These are phyloP conservation scores for Echiichthys vipera DNA, from an alignment of 2,797 vertebrate species.

Conservation along the genomic window DNA sequence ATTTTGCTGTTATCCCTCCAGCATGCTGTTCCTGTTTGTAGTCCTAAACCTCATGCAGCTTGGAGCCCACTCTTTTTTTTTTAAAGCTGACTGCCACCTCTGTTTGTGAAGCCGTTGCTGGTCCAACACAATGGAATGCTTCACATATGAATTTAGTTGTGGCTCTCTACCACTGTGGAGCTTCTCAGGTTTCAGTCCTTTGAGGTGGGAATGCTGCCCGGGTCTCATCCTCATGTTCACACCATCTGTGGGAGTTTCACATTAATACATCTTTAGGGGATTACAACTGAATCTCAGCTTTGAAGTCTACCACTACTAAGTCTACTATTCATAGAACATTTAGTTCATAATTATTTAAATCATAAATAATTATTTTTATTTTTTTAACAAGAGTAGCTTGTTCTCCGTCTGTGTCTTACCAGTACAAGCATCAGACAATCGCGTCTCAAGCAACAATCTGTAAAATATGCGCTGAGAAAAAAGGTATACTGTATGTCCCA, in stretches of 20 bases:
- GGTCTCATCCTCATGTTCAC: constrained; percentile 33
- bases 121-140: constrained; percentile 42
- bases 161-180: constrained; percentile 13
- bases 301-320: constrained; percentile 32
- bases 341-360: no score
- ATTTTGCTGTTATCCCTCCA: constrained; percentile 27
- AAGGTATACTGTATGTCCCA: no score
- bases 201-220: constrained; percentile 8
- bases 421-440: no score
- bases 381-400: no score
- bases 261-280: constrained; percentile 37
- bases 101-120: constrained; percentile 38
- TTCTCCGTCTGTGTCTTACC: no score
- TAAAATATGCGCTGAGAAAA: no score
- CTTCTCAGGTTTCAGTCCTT: constrained; percentile 44
- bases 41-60: constrained; percentile 45
- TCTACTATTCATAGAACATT: constrained; percentile 26
- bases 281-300: constrained; percentile 34
- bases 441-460: no score
- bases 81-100: constrained; percentile 55
- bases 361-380: no score
- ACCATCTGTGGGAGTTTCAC: constrained; percentile 37
- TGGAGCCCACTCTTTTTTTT: constrained; percentile 37
- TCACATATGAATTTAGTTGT: constrained; percentile 43
- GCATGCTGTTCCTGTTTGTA: constrained; percentile 37